Conservation (phyloP, 2,888 invertebrate genomes). For the Xylota segnis region DNA sequence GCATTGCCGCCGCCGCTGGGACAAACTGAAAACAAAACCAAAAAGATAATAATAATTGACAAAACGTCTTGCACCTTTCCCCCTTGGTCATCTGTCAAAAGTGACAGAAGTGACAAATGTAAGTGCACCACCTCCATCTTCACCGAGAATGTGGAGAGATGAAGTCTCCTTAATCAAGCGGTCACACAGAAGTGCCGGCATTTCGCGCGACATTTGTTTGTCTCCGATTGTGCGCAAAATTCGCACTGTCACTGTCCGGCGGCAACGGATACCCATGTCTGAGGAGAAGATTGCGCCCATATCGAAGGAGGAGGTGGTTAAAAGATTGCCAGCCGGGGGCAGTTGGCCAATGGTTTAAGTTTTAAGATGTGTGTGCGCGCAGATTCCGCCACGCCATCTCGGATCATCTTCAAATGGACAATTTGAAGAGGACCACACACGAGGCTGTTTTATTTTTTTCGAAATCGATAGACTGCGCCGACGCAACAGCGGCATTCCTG, state of each 20-base stretch:
- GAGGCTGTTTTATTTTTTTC: conserved; percentile 17
- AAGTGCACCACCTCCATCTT: conserved; percentile 63
- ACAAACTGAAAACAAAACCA: conserved; percentile 39
- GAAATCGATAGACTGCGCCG: conserved; percentile 66
- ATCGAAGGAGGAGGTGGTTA: conserved; percentile 53
- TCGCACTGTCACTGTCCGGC: conserved; percentile 60
- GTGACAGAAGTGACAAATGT: conserved; percentile 66
- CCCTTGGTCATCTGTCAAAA: conserved; percentile 56
- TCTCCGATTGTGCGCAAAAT: conserved; percentile 58
- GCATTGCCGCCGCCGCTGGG: too few species aligned
- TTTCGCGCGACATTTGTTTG: conserved; percentile 70
- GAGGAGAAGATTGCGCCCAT: conserved; percentile 40
- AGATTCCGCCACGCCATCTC: conserved; percentile 59
- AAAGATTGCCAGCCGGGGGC: conserved; percentile 56
- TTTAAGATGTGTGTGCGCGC: conserved; percentile 47
- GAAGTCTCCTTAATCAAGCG: conserved; percentile 62
- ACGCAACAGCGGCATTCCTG: conserved; percentile 63
- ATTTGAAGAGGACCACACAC: conserved; percentile 73
- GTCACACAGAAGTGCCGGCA: conserved; percentile 59
- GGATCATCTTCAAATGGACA: conserved; percentile 69
- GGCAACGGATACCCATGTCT: conserved; percentile 11
- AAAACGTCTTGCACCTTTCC: conserved; percentile 35
- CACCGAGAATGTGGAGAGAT: background rate
- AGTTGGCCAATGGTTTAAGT: conserved; percentile 33
- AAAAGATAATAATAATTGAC: conserved; percentile 58